phyloP scores from a whole-genome alignment of 2,113 vertebrate species.

The Seriola aureovittata region DNA sequence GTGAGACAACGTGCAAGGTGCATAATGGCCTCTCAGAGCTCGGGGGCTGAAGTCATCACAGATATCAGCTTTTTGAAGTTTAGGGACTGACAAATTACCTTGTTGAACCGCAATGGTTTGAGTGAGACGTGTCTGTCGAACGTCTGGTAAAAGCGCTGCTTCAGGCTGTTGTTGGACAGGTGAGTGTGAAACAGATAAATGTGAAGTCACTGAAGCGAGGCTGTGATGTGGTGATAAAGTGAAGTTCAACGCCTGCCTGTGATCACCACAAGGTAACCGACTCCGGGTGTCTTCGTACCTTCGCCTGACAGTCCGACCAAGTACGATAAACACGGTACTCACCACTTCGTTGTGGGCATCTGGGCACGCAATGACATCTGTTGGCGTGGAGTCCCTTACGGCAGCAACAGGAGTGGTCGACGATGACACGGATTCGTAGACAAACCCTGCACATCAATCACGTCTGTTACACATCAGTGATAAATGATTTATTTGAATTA shows the following conservation, averaged over 20 bases:
- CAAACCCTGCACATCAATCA: neutral
- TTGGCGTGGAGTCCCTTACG: neutral
- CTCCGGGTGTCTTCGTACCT: neutral
- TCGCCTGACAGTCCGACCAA: neutral
- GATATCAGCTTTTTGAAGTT: constrained; percentile 74
- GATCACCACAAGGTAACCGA: neutral
- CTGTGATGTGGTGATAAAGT: neutral
- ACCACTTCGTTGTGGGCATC: neutral
- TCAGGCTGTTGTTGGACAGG: constrained; percentile 47
- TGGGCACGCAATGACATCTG: neutral
- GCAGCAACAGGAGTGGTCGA: neutral
- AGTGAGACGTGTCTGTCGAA: constrained; percentile 77
- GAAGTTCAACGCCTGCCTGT: neutral
- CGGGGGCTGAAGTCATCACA: constrained; percentile 73
- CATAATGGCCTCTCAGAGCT: constrained; percentile 59
- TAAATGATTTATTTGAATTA: neutral
- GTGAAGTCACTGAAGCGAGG: constrained; percentile 4
- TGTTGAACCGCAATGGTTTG: constrained; percentile 74
- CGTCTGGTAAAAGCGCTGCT: constrained; percentile 64
- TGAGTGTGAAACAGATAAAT: constrained; percentile 44
- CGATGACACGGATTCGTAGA: neutral
- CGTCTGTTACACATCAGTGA: neutral
- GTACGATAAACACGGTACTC: constrained; percentile 6
- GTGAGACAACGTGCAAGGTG: constrained; percentile 67
- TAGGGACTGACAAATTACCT: constrained; percentile 78